phyloP scores from a whole-genome alignment of 1,140 invertebrate species.

The Zophobas atratus region DNA sequence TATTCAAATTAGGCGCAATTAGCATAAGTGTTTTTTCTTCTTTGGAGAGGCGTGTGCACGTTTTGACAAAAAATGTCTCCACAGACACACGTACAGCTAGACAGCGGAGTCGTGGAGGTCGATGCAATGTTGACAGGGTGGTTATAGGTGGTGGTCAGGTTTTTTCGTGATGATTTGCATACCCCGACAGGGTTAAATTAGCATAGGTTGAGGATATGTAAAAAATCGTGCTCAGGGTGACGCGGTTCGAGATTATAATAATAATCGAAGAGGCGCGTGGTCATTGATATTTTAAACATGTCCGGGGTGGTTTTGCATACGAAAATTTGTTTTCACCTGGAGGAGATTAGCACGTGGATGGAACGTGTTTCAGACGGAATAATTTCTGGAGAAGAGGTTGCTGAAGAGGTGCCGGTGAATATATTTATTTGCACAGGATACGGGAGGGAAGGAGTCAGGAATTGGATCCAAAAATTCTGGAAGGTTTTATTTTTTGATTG shows the following conservation, averaged over 20 bases:
- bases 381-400: conserved; percentile 9
- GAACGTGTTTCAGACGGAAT: conserved; percentile 7
- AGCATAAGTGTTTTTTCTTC: conserved; percentile 35
- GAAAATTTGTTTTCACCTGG: conserved; percentile 30
- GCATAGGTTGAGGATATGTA: conserved; percentile 39
- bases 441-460: too few relatives aligned
- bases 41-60: conserved; percentile 1
- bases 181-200: conserved; percentile 35
- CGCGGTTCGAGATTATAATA: conserved; percentile 27
- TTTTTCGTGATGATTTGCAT: conserved; percentile 38
- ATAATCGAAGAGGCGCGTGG: conserved; percentile 45
- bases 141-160: conserved; percentile 1
- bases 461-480: too few relatives aligned
- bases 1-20: conserved; percentile 3
- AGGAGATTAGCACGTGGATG: conserved; percentile 24
- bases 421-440: neutral
- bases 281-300: conserved; percentile 48
- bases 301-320: conserved; percentile 40
- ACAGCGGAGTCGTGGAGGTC: neutral
- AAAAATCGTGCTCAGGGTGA: conserved; percentile 31
- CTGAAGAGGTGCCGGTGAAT: neutral
- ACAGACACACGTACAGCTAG: conserved; percentile 13
- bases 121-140: neutral
- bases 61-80: conserved; percentile 7
- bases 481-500: too few relatives aligned